A percentile compares a stretch with the other conserved stretches of the same genome.
Conservation (phyloP, 2,797 vertebrate genomes). For the Anisognathus igniventris region DNA sequence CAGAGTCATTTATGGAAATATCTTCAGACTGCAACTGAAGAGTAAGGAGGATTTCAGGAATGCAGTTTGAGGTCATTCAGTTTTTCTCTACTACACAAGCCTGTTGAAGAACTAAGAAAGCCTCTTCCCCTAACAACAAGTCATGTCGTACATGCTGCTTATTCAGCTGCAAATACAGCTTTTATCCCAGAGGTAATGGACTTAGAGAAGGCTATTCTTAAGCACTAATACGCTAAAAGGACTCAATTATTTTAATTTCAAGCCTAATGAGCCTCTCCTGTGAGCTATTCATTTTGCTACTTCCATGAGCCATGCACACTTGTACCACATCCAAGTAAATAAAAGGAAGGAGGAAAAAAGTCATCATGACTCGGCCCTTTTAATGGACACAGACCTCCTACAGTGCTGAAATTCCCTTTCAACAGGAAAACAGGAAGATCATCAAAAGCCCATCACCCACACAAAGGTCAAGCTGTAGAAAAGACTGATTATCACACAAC, state of each 20-base stretch:
- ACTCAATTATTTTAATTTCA: constrained; percentile 32
- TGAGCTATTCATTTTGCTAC: constrained; percentile 12
- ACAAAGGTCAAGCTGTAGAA: not conserved
- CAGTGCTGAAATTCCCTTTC: not conserved
- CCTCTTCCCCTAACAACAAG: constrained; percentile 42
- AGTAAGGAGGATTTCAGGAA: constrained; percentile 36
- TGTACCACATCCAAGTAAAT: constrained; percentile 10
- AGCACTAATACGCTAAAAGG: constrained; percentile 50
- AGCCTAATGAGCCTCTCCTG: constrained; percentile 34
- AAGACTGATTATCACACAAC: not conserved
- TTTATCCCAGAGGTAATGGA: constrained; percentile 60
- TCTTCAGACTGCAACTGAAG: not conserved
- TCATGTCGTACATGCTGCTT: constrained; percentile 13
- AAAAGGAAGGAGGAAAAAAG: not conserved
- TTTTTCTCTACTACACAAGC: not conserved
- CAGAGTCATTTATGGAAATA: not conserved
- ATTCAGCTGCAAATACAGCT: constrained; percentile 51
- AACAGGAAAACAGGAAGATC: not conserved
- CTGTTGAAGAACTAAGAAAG: not conserved
- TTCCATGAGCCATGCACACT: not conserved
- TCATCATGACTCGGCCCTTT: not conserved
- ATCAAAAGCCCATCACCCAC: not conserved
- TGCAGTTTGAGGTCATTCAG: constrained; percentile 13
- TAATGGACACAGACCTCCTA: not conserved
- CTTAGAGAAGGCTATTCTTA: constrained; percentile 59